phyloP scores from a whole-genome alignment of 1,140 invertebrate species.

The Nylanderia fulva region DNA sequence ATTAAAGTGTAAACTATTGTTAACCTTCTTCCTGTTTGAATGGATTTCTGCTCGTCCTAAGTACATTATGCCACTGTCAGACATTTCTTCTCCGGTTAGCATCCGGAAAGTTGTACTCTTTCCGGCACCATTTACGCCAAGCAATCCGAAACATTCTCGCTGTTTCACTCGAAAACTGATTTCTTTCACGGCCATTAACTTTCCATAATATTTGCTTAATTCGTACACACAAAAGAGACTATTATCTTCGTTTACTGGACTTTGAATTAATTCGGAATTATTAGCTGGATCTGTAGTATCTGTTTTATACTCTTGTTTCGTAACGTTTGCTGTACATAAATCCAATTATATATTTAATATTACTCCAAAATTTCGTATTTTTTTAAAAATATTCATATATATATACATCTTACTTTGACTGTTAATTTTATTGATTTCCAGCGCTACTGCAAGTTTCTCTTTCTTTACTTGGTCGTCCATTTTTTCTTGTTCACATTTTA shows the following conservation, averaged over 20 bases:
- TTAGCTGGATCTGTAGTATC: neutral
- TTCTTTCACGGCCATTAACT: slow-evolving; percentile 90
- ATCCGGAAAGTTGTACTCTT: slow-evolving; percentile 96
- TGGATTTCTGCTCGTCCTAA: slow-evolving; percentile 80
- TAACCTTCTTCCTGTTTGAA: slow-evolving; percentile 85
- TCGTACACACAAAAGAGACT: slow-evolving; percentile 84
- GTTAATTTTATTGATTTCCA: slow-evolving; percentile 77
- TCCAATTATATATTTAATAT: neutral
- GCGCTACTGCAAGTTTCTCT: slow-evolving; percentile 78
- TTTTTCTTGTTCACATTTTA: slow-evolving; percentile 39
- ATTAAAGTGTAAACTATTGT: slow-evolving; percentile 36
- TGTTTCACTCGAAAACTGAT: slow-evolving; percentile 89
- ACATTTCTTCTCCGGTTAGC: slow-evolving; percentile 92
- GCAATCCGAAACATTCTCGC: slow-evolving; percentile 94
- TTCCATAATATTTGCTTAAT: slow-evolving; percentile 90
- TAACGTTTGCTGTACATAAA: neutral
- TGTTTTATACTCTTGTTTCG: neutral
- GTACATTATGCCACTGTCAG: slow-evolving; percentile 88
- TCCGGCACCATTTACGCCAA: slow-evolving; percentile 95
- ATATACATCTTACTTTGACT: slow-evolving; percentile 67
- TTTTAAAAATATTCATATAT: slow-evolving; percentile 14
- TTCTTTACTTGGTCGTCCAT: slow-evolving; percentile 82
- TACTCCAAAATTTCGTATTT: neutral
- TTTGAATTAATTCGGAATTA: slow-evolving; percentile 21
- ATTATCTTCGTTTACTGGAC: slow-evolving; percentile 46